A percentile compares a stretch with the other conserved stretches of the same genome.
These are phyloP conservation scores for Callocephalon fimbriatum DNA, from an alignment of 2,113 vertebrate genomes.

Conservation along the genomic window DNA sequence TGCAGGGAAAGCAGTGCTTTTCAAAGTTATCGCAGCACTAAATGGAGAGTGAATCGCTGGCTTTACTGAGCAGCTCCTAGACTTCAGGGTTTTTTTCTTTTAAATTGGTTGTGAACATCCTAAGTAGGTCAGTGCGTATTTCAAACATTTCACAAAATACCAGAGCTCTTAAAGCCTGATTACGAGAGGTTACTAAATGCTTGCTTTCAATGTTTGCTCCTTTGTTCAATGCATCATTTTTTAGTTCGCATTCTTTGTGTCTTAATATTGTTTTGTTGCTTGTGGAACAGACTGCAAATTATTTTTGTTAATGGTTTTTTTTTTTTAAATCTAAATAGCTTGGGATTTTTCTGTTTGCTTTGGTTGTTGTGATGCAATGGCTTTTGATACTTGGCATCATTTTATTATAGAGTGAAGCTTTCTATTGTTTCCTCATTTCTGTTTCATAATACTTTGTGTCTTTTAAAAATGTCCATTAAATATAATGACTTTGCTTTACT, in stretches of 20 bases:
- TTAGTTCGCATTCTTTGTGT: not conserved
- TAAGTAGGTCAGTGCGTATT: slow-evolving; percentile 58
- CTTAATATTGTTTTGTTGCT: not conserved
- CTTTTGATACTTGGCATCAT: not conserved
- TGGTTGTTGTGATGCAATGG: not conserved
- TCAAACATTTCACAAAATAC: slow-evolving; percentile 21
- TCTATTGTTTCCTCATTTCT: slow-evolving; percentile 17
- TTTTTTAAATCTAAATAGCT: not conserved
- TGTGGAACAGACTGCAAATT: not conserved
- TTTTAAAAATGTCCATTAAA: not conserved
- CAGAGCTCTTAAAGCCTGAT: slow-evolving; percentile 37
- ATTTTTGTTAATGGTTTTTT: not conserved
- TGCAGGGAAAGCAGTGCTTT: not conserved
- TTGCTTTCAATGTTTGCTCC: not conserved
- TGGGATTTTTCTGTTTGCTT: not conserved
- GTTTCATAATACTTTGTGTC: not conserved
- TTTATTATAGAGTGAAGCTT: not conserved
- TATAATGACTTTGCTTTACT: not conserved
- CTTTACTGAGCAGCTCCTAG: not conserved
- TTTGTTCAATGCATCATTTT: not conserved
- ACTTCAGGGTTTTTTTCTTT: not conserved
- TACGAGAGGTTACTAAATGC: slow-evolving; percentile 5
- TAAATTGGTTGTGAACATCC: not conserved
- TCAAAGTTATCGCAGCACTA: not conserved
- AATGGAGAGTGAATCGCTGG: not conserved